phyloP scores from a whole-genome alignment of 2,888 invertebrate species.

The Chouioia cunea region DNA sequence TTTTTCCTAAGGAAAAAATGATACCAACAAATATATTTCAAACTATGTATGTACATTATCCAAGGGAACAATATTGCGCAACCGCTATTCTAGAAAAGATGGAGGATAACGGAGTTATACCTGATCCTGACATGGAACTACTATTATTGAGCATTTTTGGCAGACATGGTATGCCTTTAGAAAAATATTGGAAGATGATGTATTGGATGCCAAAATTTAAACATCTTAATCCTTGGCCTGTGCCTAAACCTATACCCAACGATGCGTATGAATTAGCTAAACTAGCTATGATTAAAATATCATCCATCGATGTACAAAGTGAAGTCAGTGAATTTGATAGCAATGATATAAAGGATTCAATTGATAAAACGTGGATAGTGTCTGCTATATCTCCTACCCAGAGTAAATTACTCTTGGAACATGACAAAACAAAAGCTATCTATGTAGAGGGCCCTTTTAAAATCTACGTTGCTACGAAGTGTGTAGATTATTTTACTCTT shows the following conservation, averaged over 20 bases:
- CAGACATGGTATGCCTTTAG: conserved; percentile 76
- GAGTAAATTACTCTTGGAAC: conserved; percentile 76
- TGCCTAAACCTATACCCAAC: conserved; percentile 83
- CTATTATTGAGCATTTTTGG: conserved; percentile 90
- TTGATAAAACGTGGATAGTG: conserved; percentile 93
- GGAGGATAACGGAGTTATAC: conserved; percentile 93
- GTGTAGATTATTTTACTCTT: conserved; percentile 87
- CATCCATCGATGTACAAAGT: conserved; percentile 82
- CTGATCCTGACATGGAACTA: conserved; percentile 89
- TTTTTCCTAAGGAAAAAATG: conserved; percentile 91
- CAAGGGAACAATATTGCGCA: conserved; percentile 94
- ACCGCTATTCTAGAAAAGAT: conserved; percentile 93
- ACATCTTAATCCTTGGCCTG: conserved; percentile 87
- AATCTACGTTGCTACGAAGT: conserved; percentile 82
- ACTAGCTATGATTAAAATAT: conserved; percentile 86
- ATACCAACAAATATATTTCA: conserved; percentile 87
- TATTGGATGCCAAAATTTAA: conserved; percentile 96
- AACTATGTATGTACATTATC: conserved; percentile 92
- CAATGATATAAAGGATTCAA: conserved; percentile 78
- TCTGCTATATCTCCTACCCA: conserved; percentile 88
- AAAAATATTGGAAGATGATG: conserved; percentile 86
- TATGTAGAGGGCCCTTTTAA: conserved; percentile 88
- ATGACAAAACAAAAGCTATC: conserved; percentile 74
- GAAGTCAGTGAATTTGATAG: conserved; percentile 77
- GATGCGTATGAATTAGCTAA: conserved; percentile 84